A percentile compares a stretch with the other conserved stretches of the same genome.
phyloP scores from a whole-genome alignment of 2,888 invertebrate species.

The Allacma fusca region DNA sequence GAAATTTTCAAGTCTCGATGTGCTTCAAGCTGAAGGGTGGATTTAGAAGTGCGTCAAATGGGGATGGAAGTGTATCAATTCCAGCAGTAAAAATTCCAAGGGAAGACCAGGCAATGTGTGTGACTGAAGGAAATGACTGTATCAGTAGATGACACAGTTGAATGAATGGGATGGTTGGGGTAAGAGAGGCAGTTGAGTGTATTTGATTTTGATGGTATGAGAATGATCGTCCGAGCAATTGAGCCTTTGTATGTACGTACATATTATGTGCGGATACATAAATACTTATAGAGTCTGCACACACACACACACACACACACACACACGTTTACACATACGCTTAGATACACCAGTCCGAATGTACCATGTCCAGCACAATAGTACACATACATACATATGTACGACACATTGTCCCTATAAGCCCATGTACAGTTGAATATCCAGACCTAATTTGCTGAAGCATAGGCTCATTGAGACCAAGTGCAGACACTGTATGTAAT shows the following conservation, averaged over 20 bases:
- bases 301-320: no score
- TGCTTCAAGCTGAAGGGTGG: not conserved
- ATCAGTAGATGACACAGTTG: slow-evolving; percentile 54
- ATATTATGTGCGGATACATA: not conserved
- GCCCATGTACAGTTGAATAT: no score
- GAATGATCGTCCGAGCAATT: slow-evolving; percentile 1
- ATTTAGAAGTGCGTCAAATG: not conserved
- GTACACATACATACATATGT: no score
- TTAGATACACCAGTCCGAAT: no score
- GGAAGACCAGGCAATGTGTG: slow-evolving; percentile 31
- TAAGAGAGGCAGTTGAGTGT: slow-evolving; percentile 31
- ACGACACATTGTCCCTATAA: no score
- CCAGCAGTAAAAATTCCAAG: not conserved
- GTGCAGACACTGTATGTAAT: no score
- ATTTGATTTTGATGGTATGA: slow-evolving; percentile 46
- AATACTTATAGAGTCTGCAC: not conserved
- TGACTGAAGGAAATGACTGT: slow-evolving; percentile 55
- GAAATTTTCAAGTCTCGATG: not conserved
- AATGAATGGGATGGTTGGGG: slow-evolving; percentile 47
- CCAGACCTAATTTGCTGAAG: no score
- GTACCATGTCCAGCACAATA: no score
- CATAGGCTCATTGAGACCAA: no score
- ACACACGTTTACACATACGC: no score
- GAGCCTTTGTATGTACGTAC: not conserved
- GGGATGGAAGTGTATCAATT: slow-evolving; percentile 1